These are phyloP conservation scores for Dermatemys mawii DNA, from an alignment of 2,113 vertebrate species.

Conservation along the genomic window DNA sequence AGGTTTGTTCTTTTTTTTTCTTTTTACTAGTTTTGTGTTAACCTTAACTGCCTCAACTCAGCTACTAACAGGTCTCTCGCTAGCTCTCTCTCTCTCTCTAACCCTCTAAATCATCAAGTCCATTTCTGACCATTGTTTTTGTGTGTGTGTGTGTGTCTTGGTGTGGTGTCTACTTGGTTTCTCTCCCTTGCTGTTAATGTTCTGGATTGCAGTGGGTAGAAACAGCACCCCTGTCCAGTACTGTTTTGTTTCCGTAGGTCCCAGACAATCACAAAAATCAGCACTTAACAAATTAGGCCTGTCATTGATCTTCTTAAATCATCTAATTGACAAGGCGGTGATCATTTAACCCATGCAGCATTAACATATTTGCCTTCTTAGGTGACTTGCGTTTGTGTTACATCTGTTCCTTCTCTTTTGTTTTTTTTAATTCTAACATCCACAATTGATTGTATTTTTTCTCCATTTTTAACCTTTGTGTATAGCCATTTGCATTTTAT, in stretches of 20 bases:
- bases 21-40: slow-evolving; percentile 19
- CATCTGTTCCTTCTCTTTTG: not conserved
- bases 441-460: not conserved
- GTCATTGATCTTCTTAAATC: not conserved
- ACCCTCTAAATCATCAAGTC: not conserved
- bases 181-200: not conserved
- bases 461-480: not conserved
- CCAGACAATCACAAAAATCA: slow-evolving; percentile 49
- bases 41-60: slow-evolving; percentile 34
- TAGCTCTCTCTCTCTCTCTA: slow-evolving; percentile 38
- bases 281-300: slow-evolving; percentile 32
- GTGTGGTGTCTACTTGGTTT: not conserved
- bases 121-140: not conserved
- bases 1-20: slow-evolving; percentile 10
- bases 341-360: not conserved
- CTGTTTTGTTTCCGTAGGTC: slow-evolving; percentile 73
- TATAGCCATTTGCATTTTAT: not conserved
- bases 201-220: slow-evolving; percentile 51
- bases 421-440: not conserved
- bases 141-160: not conserved
- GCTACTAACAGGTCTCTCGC: slow-evolving; percentile 37
- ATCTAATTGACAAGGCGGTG: not conserved
- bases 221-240: slow-evolving; percentile 48
- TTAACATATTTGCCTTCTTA: slow-evolving; percentile 59
- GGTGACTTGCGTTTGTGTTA: slow-evolving; percentile 38